Conservation (phyloP, 2,888 invertebrate species). For the Sympetrum striolatum region DNA sequence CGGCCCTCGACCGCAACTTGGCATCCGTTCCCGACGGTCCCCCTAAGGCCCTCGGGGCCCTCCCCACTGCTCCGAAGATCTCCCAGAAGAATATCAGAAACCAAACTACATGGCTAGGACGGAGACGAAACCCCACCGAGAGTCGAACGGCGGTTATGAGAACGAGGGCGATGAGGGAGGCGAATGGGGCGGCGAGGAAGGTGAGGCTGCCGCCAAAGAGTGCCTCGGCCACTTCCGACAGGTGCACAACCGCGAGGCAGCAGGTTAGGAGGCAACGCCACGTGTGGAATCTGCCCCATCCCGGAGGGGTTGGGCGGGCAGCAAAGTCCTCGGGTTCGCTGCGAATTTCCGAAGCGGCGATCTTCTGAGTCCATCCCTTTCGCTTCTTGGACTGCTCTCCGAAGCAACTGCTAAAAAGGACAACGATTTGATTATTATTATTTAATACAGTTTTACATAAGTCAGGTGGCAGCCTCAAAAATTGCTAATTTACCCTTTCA, state of each 20-base stretch:
- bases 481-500: too few species aligned
- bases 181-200: slow-evolving; percentile 14
- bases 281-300: slow-evolving; percentile 23
- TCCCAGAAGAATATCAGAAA: background rate
- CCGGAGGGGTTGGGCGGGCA: background rate
- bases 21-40: background rate
- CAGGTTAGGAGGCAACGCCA: slow-evolving; percentile 10
- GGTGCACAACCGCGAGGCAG: slow-evolving; percentile 12
- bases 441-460: too few species aligned
- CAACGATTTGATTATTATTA: too few species aligned
- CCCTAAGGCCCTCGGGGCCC: background rate
- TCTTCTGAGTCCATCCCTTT: background rate
- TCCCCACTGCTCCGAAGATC: background rate
- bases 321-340: background rate
- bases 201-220: background rate
- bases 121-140: background rate
- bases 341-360: background rate
- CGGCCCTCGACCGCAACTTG: background rate
- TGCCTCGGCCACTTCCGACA: slow-evolving; percentile 10
- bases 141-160: background rate
- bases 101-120: background rate
- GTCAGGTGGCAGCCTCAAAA: too few species aligned
- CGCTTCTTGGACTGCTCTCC: background rate
- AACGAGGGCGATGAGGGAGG: slow-evolving; percentile 19
- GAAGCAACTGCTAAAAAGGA: background rate